Evolutionary conservation across 2,113 vertebrate species (phyloP).

Genomic region (Clupea harengus): DNA sequence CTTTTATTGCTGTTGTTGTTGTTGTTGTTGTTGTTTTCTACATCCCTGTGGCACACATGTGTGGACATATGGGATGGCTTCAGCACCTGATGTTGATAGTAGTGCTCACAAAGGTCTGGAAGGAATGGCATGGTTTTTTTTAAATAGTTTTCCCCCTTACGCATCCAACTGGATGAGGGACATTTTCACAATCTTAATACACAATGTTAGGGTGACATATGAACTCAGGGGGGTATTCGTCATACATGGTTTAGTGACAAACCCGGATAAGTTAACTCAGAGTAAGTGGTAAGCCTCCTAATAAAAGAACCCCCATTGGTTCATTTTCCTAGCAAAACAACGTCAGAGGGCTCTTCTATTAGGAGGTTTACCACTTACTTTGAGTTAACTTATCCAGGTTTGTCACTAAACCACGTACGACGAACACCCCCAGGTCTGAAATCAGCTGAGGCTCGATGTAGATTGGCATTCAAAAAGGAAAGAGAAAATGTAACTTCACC

Average conservation of each 20-base stretch:
- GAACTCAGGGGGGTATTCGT: no score
- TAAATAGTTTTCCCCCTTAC: background rate
- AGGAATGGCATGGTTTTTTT: conserved; percentile 40
- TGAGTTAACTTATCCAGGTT: no score
- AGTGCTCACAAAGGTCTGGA: conserved; percentile 42
- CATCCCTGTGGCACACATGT: conserved; percentile 32
- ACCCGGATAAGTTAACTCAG: no score
- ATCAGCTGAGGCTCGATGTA: no score
- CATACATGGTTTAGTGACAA: no score
- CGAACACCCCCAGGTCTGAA: no score
- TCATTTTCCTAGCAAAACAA: no score
- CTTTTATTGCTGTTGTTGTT: conserved; percentile 13
- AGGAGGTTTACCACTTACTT: no score
- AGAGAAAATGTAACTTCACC: background rate
- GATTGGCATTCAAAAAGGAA: background rate
- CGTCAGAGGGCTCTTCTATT: no score
- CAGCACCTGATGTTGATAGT: conserved; percentile 51
- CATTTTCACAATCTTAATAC: conserved; percentile 2
- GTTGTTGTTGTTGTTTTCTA: conserved; percentile 31
- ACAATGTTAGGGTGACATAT: background rate
- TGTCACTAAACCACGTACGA: no score
- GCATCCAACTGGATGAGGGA: conserved; percentile 15
- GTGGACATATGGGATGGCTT: conserved; percentile 56
- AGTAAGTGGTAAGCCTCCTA: no score
- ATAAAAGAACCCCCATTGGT: no score